Base-by-base conservation (phyloP, 2,797 vertebrate genomes). In the Darevskia nairensis region DNA sequence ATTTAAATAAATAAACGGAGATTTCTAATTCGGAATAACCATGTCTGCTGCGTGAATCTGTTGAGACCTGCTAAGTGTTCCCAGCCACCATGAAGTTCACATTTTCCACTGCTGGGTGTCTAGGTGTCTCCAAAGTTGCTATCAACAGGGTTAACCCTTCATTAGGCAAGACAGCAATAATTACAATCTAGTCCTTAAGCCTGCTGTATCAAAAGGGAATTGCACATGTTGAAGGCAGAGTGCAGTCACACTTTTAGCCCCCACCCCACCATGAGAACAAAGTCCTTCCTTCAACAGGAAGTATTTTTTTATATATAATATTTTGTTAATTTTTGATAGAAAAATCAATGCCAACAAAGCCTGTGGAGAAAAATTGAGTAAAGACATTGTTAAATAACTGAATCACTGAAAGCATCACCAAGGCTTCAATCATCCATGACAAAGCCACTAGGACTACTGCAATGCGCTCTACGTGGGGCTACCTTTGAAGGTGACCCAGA, bases 1-100 rank as follows among this genome's bases (percentile, higher is more conserved):
- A 93, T 94, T 95, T 96, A 92, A 95, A 93, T 86, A 95, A 93
- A 92, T 86, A 95, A 93, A 92, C 85, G 71, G 64, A 84, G 86
- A 90, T 91, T 95, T 93, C 90, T 95, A 92, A 94, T 90, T 90
- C 89, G 92, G 93, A 95, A 92, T 93, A 88, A 13, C 87, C 88
- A 78, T 87, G 89, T 94, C 90, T 95, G 77, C 81, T 93, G 87
- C 23, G 76, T 27, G 84, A 91, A 89, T 94, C 88, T 96, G 92
- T 96, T 96, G 91, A 92, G 92, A 95, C 93, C 86, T 95, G 95
- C 69, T 93, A 90, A 90, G 15, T 84, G 71, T 92, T 95, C 84
- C 72, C 95, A 95, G 93, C 66, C 7, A 9, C 83, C 80, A 19
- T 71, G 76, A 88, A 93, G 85, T 89, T 82, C 72, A 89, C 1